phyloP scores from a whole-genome alignment of 2,888 invertebrate genomes.

The Ecliptopera silaceata region DNA sequence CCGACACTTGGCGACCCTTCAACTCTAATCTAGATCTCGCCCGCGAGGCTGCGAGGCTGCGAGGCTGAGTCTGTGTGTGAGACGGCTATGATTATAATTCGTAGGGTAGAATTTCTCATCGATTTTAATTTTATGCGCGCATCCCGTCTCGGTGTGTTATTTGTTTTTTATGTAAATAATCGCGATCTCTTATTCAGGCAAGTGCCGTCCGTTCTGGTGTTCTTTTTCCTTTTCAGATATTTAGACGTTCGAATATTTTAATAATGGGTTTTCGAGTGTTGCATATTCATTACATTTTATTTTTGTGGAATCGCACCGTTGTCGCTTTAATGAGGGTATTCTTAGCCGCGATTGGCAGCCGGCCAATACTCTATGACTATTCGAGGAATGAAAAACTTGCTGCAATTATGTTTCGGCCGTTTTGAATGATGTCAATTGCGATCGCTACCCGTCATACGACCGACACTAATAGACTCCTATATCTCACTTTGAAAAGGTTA shows the following conservation, averaged over 20 bases:
- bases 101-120: slow-evolving; percentile 81
- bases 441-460: slow-evolving; percentile 11
- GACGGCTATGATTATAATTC: slow-evolving; percentile 78
- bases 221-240: slow-evolving; percentile 65
- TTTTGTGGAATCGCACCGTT: slow-evolving; percentile 29
- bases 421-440: slow-evolving; percentile 24
- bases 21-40: slow-evolving; percentile 72
- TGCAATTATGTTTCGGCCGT: slow-evolving; percentile 23
- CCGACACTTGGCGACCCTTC: slow-evolving; percentile 54
- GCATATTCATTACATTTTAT: slow-evolving; percentile 47
- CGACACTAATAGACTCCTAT: slow-evolving; percentile 16
- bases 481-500: slow-evolving; percentile 43
- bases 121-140: slow-evolving; percentile 83
- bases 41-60: too few relatives aligned
- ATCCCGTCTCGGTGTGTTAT: slow-evolving; percentile 78
- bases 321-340: slow-evolving; percentile 36
- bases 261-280: slow-evolving; percentile 57
- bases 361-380: slow-evolving; percentile 34
- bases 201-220: slow-evolving; percentile 68
- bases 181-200: slow-evolving; percentile 72
- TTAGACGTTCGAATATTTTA: slow-evolving; percentile 66
- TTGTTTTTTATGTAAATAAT: slow-evolving; percentile 82
- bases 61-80: slow-evolving; percentile 66
- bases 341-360: slow-evolving; percentile 35
- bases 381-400: slow-evolving; percentile 30